Evolutionary conservation across 2,797 vertebrate genomes (phyloP).

Genomic region (Remorina albescens): DNA sequence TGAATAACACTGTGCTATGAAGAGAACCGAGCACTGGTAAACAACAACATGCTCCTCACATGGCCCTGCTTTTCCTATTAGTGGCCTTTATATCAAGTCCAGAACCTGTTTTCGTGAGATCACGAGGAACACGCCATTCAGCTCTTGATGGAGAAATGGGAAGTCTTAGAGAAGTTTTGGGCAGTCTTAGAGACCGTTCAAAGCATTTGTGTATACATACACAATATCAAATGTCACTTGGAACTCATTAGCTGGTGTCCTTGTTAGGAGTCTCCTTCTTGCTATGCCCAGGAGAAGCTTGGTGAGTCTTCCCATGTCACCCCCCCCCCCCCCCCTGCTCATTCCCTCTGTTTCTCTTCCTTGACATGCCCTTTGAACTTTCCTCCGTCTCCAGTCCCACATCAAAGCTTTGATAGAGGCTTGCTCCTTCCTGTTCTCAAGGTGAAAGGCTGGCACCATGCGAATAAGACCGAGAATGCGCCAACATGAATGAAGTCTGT

Average conservation of each 20-base stretch:
- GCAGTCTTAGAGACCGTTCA: conserved; percentile 14
- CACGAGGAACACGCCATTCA: conserved; percentile 21
- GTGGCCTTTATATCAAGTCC: conserved; percentile 49
- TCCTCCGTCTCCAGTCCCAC: conserved; percentile 71
- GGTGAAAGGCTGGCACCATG: conserved; percentile 64
- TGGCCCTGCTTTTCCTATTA: conserved; percentile 61
- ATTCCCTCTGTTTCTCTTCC: conserved; percentile 63
- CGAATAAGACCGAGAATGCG: conserved; percentile 2
- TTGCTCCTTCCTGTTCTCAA: conserved; percentile 74
- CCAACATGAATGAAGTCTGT: conserved; percentile 19
- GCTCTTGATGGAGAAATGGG: conserved; percentile 35
- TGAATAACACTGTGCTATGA: conserved; percentile 68
- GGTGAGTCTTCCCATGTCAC: conserved; percentile 51
- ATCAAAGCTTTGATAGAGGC: conserved; percentile 76
- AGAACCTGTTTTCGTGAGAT: conserved; percentile 60
- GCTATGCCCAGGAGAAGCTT: conserved; percentile 61
- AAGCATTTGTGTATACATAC: conserved; percentile 22
- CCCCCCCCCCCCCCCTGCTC: conserved; percentile 32
- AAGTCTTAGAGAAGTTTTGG: conserved; percentile 30
- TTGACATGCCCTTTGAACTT: conserved; percentile 76
- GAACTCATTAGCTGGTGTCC: conserved; percentile 75
- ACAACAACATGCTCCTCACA: conserved; percentile 69
- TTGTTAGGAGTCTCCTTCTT: conserved; percentile 79
- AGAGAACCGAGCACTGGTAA: conserved; percentile 67
- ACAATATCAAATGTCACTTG: conserved; percentile 55